Conservation (phyloP, 2,888 invertebrate species). For the Pseudococcus longispinus region DNA sequence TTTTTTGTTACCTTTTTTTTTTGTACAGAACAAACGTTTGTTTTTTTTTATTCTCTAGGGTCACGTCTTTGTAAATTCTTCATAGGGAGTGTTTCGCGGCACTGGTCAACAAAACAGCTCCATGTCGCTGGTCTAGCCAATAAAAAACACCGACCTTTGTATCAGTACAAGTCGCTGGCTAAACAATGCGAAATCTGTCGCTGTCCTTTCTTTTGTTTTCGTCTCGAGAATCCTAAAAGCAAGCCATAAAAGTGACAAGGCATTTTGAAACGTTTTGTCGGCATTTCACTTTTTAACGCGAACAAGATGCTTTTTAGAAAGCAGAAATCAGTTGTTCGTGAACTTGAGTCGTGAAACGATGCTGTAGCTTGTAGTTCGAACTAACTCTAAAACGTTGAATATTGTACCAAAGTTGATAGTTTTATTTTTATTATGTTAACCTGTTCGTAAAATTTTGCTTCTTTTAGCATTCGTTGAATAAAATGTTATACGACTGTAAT, state of each 20-base stretch:
- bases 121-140: neutral
- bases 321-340: neutral
- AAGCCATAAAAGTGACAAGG: neutral
- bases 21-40: neutral
- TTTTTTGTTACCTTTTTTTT: neutral
- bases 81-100: neutral
- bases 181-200: neutral
- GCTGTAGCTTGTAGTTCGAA: neutral
- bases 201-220: neutral
- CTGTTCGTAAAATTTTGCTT: neutral
- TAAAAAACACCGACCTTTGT: neutral
- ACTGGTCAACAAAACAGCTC: neutral
- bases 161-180: neutral
- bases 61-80: neutral
- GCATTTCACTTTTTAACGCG: neutral
- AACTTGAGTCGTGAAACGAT: neutral
- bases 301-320: neutral
- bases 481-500: neutral
- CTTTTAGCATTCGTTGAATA: neutral
- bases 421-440: neutral
- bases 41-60: neutral
- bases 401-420: neutral
- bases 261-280: neutral
- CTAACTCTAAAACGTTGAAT: neutral
- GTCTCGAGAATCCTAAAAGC: neutral